Percentiles rank a stretch among this genome's conserved stretches.
Evolutionary conservation across 2,888 invertebrate genomes (phyloP).

Genomic region (Zhengitettix transpicula): DNA sequence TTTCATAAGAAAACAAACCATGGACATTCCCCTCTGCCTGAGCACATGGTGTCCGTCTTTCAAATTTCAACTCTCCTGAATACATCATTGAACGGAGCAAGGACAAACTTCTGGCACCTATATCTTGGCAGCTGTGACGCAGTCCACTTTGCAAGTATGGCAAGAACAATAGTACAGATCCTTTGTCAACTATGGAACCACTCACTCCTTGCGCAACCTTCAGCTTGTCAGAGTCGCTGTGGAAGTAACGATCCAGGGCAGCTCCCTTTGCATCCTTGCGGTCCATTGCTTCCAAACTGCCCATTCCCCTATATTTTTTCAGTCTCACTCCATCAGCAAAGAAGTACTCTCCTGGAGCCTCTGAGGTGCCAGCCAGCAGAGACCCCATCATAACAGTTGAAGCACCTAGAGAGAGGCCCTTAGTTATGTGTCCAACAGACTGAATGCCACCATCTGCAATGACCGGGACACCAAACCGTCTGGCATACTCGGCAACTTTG

Average conservation of each 20-base stretch:
- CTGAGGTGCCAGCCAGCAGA: constrained; percentile 89
- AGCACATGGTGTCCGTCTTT: constrained; percentile 87
- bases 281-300: constrained; percentile 96
- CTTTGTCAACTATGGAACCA: constrained; percentile 97
- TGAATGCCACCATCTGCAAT: constrained; percentile 98
- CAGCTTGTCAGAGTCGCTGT: constrained; percentile 55
- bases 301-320: constrained; percentile 98
- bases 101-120: constrained; percentile 62
- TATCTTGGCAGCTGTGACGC: constrained; percentile 93
- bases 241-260: constrained; percentile 55
- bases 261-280: constrained; percentile 64
- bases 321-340: constrained; percentile 94
- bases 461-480: constrained; percentile 79
- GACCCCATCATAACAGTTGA: constrained; percentile 98
- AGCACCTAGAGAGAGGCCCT: constrained; percentile 82
- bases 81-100: constrained; percentile 58
- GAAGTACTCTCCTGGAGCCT: constrained; percentile 97
- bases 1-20: constrained; percentile 88
- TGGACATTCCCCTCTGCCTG: constrained; percentile 97
- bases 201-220: constrained; percentile 98
- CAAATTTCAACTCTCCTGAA: constrained; percentile 81
- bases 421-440: constrained; percentile 90
- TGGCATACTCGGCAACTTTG: constrained; percentile 82
- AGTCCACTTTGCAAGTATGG: constrained; percentile 91
- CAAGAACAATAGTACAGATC: constrained; percentile 84